Percentiles rank a stretch among this genome's conserved stretches.
These are phyloP conservation scores for Pocota personata DNA, from an alignment of 2,888 invertebrate genomes.

Conservation along the genomic window DNA sequence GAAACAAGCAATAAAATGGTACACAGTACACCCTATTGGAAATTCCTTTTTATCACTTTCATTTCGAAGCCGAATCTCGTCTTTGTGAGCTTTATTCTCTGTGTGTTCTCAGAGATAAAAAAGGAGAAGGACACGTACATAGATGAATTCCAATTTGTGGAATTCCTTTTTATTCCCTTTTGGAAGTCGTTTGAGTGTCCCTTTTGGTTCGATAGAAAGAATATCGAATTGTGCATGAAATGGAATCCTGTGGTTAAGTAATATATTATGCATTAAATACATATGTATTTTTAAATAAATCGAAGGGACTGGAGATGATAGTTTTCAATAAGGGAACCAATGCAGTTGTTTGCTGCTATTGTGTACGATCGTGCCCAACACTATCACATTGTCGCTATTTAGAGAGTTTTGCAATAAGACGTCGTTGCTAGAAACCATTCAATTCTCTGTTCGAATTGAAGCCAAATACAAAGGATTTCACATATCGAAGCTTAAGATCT, in stretches of 20 bases:
- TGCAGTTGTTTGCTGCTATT: too few relatives aligned
- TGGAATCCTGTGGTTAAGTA: slow-evolving; percentile 11
- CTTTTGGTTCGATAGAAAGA: neutral
- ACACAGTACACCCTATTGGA: slow-evolving; percentile 11
- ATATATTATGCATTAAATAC: slow-evolving; percentile 10
- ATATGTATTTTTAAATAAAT: neutral
- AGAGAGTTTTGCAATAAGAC: too few relatives aligned
- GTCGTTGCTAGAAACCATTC: too few relatives aligned
- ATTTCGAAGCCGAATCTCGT: slow-evolving; percentile 16
- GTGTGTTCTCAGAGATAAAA: neutral
- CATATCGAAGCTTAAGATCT: too few relatives aligned
- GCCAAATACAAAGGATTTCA: too few relatives aligned
- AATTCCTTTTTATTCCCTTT: slow-evolving; percentile 32
- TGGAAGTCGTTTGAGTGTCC: slow-evolving; percentile 21
- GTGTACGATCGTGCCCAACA: too few relatives aligned
- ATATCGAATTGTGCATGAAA: slow-evolving; percentile 38
- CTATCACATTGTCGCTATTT: too few relatives aligned
- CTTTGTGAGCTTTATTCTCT: slow-evolving; percentile 9
- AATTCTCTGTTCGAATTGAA: too few relatives aligned
- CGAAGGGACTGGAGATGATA: neutral
- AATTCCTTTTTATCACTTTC: slow-evolving; percentile 49
- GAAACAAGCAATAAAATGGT: neutral
- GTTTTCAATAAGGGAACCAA: too few relatives aligned
- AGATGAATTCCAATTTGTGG: slow-evolving; percentile 52
- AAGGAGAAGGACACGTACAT: slow-evolving; percentile 6